Percentiles rank a stretch among this genome's conserved stretches.
Conservation (phyloP, 2,113 vertebrate genomes). For the Albula glossodonta region DNA sequence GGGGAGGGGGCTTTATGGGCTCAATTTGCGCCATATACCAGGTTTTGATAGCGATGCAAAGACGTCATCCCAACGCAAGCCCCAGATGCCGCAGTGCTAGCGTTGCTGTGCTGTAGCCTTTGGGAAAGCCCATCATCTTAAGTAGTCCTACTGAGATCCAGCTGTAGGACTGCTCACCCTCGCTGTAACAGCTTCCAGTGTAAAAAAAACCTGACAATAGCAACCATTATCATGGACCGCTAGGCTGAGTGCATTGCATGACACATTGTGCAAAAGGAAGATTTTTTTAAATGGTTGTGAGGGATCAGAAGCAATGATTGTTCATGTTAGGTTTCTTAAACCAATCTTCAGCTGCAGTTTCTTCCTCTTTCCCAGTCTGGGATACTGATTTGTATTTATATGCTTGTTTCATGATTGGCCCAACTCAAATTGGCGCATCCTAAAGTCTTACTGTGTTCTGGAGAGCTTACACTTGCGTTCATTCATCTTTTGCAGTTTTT, state of each 20-base stretch:
- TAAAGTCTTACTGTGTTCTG: too few species aligned
- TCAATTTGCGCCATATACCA: background rate
- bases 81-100: background rate
- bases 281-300: background rate
- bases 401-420: too few species aligned
- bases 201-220: background rate
- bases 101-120: background rate
- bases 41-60: background rate
- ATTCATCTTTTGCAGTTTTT: background rate
- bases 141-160: background rate
- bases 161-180: background rate
- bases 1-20: background rate
- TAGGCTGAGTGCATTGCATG: background rate
- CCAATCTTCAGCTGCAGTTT: background rate
- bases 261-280: background rate
- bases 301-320: background rate
- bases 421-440: too few species aligned
- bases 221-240: background rate
- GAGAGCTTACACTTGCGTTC: too few species aligned
- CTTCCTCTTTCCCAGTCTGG: background rate
- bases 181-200: background rate
- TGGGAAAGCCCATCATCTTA: background rate
- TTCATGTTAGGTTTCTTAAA: background rate
- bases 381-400: background rate
- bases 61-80: background rate